phyloP scores from a whole-genome alignment of 2,888 invertebrate species.

The Drosophila nigritarsus region DNA sequence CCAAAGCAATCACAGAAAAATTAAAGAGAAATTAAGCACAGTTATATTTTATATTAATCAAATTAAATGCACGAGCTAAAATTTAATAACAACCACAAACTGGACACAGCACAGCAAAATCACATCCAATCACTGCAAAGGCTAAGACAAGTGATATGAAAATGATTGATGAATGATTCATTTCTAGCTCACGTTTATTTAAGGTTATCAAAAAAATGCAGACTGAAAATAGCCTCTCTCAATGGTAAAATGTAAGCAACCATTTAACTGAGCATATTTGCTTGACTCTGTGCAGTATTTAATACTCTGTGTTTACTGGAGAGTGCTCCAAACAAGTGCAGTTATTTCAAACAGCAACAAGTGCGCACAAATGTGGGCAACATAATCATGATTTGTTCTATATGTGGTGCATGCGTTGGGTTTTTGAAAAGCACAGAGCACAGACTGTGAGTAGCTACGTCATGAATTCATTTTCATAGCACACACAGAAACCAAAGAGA shows the following conservation, averaged over 20 bases:
- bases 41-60: too few species aligned
- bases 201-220: background rate
- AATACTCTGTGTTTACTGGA: conserved; percentile 4
- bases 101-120: too few species aligned
- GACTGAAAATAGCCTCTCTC: background rate
- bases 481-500: background rate
- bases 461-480: conserved; percentile 21
- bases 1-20: too few species aligned
- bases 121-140: too few species aligned
- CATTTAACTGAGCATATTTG: conserved; percentile 1
- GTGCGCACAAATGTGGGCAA: conserved; percentile 42
- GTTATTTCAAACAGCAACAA: conserved; percentile 27
- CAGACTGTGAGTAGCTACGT: conserved; percentile 7
- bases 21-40: too few species aligned
- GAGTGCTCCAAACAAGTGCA: background rate
- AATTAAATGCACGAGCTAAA: too few species aligned
- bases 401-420: background rate
- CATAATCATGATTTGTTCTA: background rate
- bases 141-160: background rate
- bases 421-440: background rate
- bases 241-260: background rate
- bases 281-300: background rate
- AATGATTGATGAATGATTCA: background rate
- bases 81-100: too few species aligned
- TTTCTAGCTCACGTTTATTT: background rate